Evolutionary conservation across 2,797 vertebrate species (phyloP).

Genomic region (Esox masquinongy): DNA sequence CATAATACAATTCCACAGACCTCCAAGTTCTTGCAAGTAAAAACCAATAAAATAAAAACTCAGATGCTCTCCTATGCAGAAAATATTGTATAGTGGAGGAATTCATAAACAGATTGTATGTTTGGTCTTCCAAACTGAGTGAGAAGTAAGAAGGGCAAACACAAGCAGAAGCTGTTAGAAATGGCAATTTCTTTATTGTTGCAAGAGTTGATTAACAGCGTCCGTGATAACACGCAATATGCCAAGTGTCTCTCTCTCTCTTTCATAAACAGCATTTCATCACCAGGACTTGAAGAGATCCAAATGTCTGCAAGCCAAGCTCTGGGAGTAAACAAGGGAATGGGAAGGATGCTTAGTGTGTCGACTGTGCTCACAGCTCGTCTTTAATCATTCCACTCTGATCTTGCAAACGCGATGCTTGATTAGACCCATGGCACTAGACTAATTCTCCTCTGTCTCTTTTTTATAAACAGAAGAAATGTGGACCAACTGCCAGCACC

Average conservation of each 20-base stretch:
- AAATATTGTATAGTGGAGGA: not conserved
- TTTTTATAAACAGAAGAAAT: not conserved
- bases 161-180: not conserved
- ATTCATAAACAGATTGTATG: not conserved
- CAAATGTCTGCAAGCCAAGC: conserved; percentile 46
- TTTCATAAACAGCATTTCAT: conserved; percentile 63
- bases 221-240: conserved; percentile 46
- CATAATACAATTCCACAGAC: not conserved
- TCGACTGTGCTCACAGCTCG: no score
- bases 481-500: not conserved
- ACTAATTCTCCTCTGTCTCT: not conserved
- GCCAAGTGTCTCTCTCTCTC: conserved; percentile 35
- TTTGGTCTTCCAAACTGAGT: not conserved
- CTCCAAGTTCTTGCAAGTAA: not conserved
- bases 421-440: conserved; percentile 1
- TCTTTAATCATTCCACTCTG: conserved; percentile 27
- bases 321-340: conserved; percentile 52
- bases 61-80: not conserved
- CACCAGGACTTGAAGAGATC: conserved; percentile 53
- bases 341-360: not conserved
- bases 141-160: not conserved
- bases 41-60: not conserved
- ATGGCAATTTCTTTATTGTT: conserved; percentile 26
- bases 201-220: conserved; percentile 50
- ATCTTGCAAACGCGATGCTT: conserved; percentile 23